Base-by-base conservation (phyloP, 1,140 invertebrate genomes). In the Heliconius hermathena region DNA sequence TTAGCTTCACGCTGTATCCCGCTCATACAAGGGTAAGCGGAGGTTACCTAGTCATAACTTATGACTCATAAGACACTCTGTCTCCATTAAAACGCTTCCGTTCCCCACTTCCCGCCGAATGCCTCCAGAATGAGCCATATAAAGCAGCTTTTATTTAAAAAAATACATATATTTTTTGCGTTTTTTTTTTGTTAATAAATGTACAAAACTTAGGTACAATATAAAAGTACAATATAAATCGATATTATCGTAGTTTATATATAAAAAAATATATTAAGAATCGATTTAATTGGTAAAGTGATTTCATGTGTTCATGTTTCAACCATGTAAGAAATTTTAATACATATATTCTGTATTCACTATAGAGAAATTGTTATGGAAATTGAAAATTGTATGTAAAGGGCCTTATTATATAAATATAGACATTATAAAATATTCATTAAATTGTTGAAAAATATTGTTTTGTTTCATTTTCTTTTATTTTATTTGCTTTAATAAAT, bases 241-340 rank as follows among this genome's bases (percentile, higher is more conserved):
- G 8, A 66, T 66, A 52, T 18, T 18, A 52, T 52, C 3, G 4
- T 46, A 46, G 41, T 46, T 46, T 26, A 66, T 66, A 22, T 57
- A n/a, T 26, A 22, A 5, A 16, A 16, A 26, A 66, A 26, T 13
- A 66, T 66, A 29, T 26, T 26, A 26, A 66, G 22, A 66, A 16
- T 6, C 9, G 9, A 16, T 16, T 66, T 26, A 13, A 66, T 66
- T 66, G 60, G 60, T 66, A 4, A 26, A 26, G 22, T 66, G 60
- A 66, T 26, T 66, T n/a, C 54, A 66, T 66, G 60, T 66, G 60
- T 66, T 66, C 60, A 66, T 26, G 60, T 66, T 26, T 66, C 60
- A 13, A 66, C 8, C 9, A 26, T 29, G n/a, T 66, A 66, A 66
- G 60, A 26, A 66, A 66, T 13, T 57, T n/a, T 57, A 57, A 57